Evolutionary conservation across 2,888 invertebrate genomes (phyloP).

Genomic region (Cheilosia pagana): DNA sequence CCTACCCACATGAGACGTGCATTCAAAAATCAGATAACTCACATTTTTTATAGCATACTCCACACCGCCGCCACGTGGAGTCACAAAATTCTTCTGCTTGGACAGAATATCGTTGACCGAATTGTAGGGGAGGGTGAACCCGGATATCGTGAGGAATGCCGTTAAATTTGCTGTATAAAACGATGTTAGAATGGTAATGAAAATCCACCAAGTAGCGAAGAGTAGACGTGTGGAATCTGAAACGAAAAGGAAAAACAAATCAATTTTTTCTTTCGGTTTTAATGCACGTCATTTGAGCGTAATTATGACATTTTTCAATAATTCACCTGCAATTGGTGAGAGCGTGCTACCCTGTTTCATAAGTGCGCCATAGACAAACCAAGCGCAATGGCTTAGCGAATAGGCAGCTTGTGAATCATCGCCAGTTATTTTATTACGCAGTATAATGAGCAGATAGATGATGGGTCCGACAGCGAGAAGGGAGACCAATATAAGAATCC

Average conservation of each 20-base stretch:
- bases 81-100: constrained; percentile 89
- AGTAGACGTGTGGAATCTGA: constrained; percentile 92
- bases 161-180: constrained; percentile 96
- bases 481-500: constrained; percentile 90
- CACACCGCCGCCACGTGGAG: constrained; percentile 88
- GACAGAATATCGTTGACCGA: constrained; percentile 87
- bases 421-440: constrained; percentile 87
- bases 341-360: constrained; percentile 94
- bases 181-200: constrained; percentile 93
- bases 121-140: constrained; percentile 91
- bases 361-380: constrained; percentile 93
- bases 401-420: constrained; percentile 86
- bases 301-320: not conserved
- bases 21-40: constrained; percentile 78
- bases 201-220: constrained; percentile 96
- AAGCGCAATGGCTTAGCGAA: constrained; percentile 89
- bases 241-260: constrained; percentile 78
- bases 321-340: constrained; percentile 90
- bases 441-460: constrained; percentile 88
- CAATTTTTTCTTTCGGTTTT: not conserved
- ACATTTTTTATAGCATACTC: constrained; percentile 87
- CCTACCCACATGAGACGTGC: not conserved
- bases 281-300: constrained; percentile 13
- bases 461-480: constrained; percentile 90
- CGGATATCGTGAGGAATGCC: constrained; percentile 93